Conservation (phyloP, 2,888 invertebrate species). For the Prosapia bicincta region DNA sequence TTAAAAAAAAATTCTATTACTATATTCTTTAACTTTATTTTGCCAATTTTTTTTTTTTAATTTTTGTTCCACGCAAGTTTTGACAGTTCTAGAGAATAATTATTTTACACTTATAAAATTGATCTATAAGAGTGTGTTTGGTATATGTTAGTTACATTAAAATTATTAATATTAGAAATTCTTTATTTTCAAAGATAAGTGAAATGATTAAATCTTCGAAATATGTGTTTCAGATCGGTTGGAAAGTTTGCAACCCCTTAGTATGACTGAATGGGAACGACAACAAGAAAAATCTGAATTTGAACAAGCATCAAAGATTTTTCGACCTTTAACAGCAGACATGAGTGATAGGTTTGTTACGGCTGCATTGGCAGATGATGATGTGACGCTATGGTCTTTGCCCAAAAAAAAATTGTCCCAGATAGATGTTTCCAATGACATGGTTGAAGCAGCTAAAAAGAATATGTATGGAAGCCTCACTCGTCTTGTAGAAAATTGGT, state of each 20-base stretch:
- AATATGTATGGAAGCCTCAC: constrained; percentile 78
- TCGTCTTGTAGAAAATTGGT: constrained; percentile 67
- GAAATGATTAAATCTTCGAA: no score
- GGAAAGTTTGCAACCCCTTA: constrained; percentile 45
- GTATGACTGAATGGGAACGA: constrained; percentile 76
- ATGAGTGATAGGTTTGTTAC: constrained; percentile 62
- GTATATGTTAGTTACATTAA: no score
- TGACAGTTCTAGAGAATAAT: no score
- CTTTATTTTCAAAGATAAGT: no score
- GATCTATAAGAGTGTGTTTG: no score
- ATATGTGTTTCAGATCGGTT: constrained; percentile 43
- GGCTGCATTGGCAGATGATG: constrained; percentile 51
- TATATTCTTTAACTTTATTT: no score
- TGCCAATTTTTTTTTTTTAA: no score
- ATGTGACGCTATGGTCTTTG: constrained; percentile 44
- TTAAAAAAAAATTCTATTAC: no score
- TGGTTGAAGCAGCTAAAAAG: constrained; percentile 60
- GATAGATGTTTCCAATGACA: constrained; percentile 4
- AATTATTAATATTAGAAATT: no score
- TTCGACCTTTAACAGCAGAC: constrained; percentile 55
- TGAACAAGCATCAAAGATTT: constrained; percentile 68
- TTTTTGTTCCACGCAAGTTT: no score
- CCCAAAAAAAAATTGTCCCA: constrained; percentile 3
- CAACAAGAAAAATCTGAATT: constrained; percentile 78
- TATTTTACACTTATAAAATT: no score